Percentiles rank a stretch among this genome's conserved stretches.
These are phyloP conservation scores for Lasioglossum calceatum DNA, from an alignment of 2,888 invertebrate genomes.

Conservation along the genomic window DNA sequence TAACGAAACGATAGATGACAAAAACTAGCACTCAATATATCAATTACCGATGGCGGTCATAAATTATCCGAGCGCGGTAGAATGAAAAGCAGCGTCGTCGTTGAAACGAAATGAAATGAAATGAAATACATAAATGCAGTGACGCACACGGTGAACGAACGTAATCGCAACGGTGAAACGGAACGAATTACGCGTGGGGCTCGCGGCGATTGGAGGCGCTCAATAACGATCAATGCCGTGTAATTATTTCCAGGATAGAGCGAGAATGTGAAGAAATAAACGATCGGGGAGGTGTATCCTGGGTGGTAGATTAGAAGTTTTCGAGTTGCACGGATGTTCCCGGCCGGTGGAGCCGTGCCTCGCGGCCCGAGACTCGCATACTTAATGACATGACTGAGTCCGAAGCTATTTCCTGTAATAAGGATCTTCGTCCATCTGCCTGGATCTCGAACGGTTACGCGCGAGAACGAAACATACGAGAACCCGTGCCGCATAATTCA, in stretches of 20 bases:
- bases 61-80: neutral
- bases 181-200: constrained; percentile 16
- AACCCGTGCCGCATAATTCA: constrained; percentile 52
- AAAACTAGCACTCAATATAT: neutral
- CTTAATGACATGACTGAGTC: constrained; percentile 66
- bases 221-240: constrained; percentile 53
- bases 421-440: constrained; percentile 65
- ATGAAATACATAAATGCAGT: constrained; percentile 22
- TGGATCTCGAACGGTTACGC: constrained; percentile 43
- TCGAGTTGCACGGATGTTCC: constrained; percentile 58
- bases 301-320: constrained; percentile 65
- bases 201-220: constrained; percentile 27
- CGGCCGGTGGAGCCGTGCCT: constrained; percentile 49
- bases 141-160: neutral
- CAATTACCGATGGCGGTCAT: neutral
- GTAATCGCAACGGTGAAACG: constrained; percentile 11
- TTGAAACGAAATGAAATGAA: neutral
- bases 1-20: neutral
- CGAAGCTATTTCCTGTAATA: constrained; percentile 73
- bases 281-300: constrained; percentile 45
- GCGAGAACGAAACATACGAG: constrained; percentile 30
- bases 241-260: constrained; percentile 53
- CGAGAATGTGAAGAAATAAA: constrained; percentile 49
- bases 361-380: constrained; percentile 67
- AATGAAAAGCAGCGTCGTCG: neutral